Evolutionary conservation across 2,888 invertebrate species (phyloP), one percentile per base, ranked within the genome.

Genomic region (Polyommatus icarus): DNA sequence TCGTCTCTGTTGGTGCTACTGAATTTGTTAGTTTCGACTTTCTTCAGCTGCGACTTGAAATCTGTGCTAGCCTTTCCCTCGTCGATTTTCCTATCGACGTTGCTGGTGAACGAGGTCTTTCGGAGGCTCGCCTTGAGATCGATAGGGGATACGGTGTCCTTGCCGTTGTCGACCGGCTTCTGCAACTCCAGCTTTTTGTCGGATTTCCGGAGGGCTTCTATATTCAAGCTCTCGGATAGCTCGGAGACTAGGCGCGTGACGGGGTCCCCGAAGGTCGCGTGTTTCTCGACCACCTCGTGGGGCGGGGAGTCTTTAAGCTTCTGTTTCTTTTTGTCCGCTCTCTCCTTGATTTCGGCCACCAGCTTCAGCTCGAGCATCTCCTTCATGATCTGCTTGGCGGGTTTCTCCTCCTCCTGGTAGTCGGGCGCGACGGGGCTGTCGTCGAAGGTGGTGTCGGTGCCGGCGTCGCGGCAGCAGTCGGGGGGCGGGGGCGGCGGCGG

Each of bases 261-360:
- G 0, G 98, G 98, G 89, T 97, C 97, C 81, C 95, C 94, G 91
- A 93, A 93, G 76, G 94, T 87, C 20, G 87, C 83, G 50, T 84
- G 86, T 84, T 84, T 83, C 20, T 87, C 88, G 18, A 83, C 76
- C 54, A 84, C 80, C 46, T 85, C 82, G 75, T 87, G 84, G 6
- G 89, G 85, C 75, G 95, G 94, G 76, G 95, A 95, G 85, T 95
- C 95, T 86, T 94, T 95, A 76, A 86, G 85, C 79, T 94, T 93
- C 79, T 94, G 95, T 79, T 95, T 95, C 85, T 96, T 96, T 83
- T 95, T 95, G 84, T 96, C 96, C 15, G 96, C 96, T 78, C 96
- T 94, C 86, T 97, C 97, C 87, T 97, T 97, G 79, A 98, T 97
- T 89, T 98, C 98, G 6, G 97, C 97, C 75, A 97, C 97, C 40